phyloP scores from a whole-genome alignment of 2,888 invertebrate species.

The Argyra leucocephala region DNA sequence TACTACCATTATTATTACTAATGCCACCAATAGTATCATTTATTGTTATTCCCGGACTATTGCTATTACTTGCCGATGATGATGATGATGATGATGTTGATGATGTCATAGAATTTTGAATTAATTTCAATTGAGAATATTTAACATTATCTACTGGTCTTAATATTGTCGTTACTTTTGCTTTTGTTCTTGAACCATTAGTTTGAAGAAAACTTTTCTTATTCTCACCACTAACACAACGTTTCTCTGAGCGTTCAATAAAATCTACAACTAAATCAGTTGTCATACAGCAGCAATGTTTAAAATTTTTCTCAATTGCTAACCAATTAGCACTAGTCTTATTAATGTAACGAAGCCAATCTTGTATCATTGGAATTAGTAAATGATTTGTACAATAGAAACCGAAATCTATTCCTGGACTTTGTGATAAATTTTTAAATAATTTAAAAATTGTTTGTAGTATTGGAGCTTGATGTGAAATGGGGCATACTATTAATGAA shows the following conservation, averaged over 20 bases:
- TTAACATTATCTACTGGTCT: constrained; percentile 40
- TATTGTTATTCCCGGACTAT: constrained; percentile 12
- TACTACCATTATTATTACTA: constrained; percentile 10
- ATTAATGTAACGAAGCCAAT: constrained; percentile 73
- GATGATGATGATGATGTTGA: background rate
- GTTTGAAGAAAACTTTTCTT: background rate
- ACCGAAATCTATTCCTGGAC: constrained; percentile 82
- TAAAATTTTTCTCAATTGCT: constrained; percentile 76
- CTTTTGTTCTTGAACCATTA: constrained; percentile 17
- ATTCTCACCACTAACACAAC: constrained; percentile 28
- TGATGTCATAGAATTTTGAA: constrained; percentile 30
- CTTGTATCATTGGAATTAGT: constrained; percentile 83
- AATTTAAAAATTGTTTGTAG: constrained; percentile 81
- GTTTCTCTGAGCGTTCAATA: constrained; percentile 63
- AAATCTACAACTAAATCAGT: constrained; percentile 85
- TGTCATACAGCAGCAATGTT: constrained; percentile 87
- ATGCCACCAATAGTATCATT: background rate
- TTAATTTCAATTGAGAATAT: constrained; percentile 40
- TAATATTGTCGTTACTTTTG: constrained; percentile 34
- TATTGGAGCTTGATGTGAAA: constrained; percentile 77
- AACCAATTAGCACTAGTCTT: constrained; percentile 65
- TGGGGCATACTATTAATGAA: constrained; percentile 73
- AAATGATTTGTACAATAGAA: constrained; percentile 87
- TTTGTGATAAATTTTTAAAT: constrained; percentile 62
- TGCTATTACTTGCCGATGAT: constrained; percentile 6